Percentiles rank a stretch among this genome's conserved stretches.
Evolutionary conservation across 2,113 vertebrate species (phyloP).

Genomic region (Xyliphius kryptos): DNA sequence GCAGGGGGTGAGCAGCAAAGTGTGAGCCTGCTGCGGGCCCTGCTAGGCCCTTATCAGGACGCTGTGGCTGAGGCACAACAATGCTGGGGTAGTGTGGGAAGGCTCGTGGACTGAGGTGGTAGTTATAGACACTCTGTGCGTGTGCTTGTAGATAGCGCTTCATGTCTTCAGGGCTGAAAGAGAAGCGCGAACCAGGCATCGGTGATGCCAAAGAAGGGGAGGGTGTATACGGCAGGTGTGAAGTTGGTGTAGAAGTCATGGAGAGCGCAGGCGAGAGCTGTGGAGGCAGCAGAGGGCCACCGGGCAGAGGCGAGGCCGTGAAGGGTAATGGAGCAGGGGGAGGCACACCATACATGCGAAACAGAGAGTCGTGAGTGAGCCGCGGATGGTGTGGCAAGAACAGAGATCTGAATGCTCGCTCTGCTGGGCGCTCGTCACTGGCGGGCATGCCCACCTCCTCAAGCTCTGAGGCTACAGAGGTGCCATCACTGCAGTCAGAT

Average conservation of each 20-base stretch:
- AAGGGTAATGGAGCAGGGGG: conserved; percentile 66
- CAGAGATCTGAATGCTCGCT: conserved; percentile 68
- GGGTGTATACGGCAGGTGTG: conserved; percentile 79
- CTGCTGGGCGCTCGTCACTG: conserved; percentile 53
- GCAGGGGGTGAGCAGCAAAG: conserved; percentile 54
- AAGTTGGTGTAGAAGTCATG: conserved; percentile 78
- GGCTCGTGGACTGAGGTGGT: conserved; percentile 84
- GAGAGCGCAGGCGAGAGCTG: conserved; percentile 80
- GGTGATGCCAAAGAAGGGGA: conserved; percentile 78
- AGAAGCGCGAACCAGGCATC: conserved; percentile 85
- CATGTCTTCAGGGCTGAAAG: conserved; percentile 91
- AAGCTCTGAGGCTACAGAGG: conserved; percentile 78
- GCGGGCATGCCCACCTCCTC: conserved; percentile 71
- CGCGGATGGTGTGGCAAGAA: conserved; percentile 59
- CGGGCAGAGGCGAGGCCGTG: conserved; percentile 77
- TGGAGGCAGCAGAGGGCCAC: conserved; percentile 67
- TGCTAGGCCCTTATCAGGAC: conserved; percentile 61
- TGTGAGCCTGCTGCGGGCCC: conserved; percentile 38
- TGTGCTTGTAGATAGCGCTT: conserved; percentile 90
- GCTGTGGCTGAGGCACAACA: conserved; percentile 81
- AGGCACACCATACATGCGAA: conserved; percentile 71
- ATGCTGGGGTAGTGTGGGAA: conserved; percentile 89
- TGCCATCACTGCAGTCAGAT: conserved; percentile 86
- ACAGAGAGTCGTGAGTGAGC: conserved; percentile 74
- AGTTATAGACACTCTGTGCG: too few relatives aligned